Percentiles rank a stretch among this genome's conserved stretches.
Conservation (phyloP, 2,888 invertebrate species). For the Dione juno region DNA sequence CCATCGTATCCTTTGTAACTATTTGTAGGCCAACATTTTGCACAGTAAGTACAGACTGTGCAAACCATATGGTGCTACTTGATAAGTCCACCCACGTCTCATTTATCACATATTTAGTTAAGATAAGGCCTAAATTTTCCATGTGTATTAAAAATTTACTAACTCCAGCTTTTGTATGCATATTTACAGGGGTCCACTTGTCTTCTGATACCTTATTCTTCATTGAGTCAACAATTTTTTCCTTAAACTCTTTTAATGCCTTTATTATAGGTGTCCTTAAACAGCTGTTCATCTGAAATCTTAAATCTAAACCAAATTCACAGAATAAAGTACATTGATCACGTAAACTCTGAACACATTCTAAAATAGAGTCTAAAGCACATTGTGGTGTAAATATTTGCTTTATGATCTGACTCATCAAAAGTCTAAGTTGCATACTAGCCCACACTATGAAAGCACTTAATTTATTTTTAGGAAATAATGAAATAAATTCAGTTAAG, state of each 20-base stretch:
- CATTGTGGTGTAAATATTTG: constrained; percentile 96
- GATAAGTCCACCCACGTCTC: constrained; percentile 89
- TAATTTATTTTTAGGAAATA: constrained; percentile 89
- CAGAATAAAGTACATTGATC: constrained; percentile 86
- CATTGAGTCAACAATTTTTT: constrained; percentile 92
- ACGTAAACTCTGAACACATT: constrained; percentile 92
- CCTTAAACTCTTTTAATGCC: constrained; percentile 90
- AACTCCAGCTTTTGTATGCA: constrained; percentile 88
- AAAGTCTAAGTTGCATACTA: constrained; percentile 90
- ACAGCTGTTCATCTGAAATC: constrained; percentile 94
- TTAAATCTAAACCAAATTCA: constrained; percentile 93
- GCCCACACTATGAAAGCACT: constrained; percentile 94
- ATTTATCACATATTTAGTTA: constrained; percentile 86
- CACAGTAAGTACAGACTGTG: constrained; percentile 88
- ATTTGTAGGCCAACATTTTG: constrained; percentile 90
- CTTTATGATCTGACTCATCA: constrained; percentile 91
- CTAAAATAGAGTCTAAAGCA: constrained; percentile 91
- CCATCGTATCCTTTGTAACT: constrained; percentile 89
- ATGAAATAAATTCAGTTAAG: constrained; percentile 83
- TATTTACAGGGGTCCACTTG: constrained; percentile 92
- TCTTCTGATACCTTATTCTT: constrained; percentile 91
- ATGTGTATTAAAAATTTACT: constrained; percentile 88
- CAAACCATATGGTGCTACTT: constrained; percentile 91
- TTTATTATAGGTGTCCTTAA: constrained; percentile 90
- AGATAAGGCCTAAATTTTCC: constrained; percentile 86